Base-by-base conservation (phyloP, 2,113 vertebrate genomes). In the Calyptommatus sinebrachiatus region DNA sequence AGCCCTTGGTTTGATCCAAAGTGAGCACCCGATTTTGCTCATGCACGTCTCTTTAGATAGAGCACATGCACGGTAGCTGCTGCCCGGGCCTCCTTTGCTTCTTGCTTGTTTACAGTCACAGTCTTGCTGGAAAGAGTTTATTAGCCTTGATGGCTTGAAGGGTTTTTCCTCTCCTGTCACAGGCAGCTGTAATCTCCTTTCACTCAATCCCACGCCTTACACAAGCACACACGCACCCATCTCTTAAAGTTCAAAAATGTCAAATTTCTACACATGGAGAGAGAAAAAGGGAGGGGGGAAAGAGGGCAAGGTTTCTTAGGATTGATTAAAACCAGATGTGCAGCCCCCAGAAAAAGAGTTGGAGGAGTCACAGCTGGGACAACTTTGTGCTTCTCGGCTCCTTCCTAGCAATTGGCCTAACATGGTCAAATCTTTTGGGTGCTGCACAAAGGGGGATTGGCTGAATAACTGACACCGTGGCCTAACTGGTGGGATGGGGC, bases 321-420 rank as follows among this genome's bases (percentile, higher is more conserved):
- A 10, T 24, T 26, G 62, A 77, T 80, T 1, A 60, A 41, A 69
- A 62, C 35, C 78, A 84, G 83, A 77, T 63, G 83, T 63, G 71
- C 82, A 65, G 28, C 76, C 31, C 24, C 41, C 41, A 61, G 45
- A 7, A 57, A 77, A 9, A 61, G 46, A 18, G 4, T 63, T 29
- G 22, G 45, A 41, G 74, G 29, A 41, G 45, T 20, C 77, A 70
- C 82, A 83, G 82, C 77, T 79, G 82, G 82, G 41, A 41, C 21
- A 26, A 41, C 79, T 70, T 70, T 71, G 41, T 5, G 61, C 69
- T 53, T 67, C 24, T n/a, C 29, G n/a, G 69, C 6, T 72, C 80
- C 73, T 41, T 2, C n/a, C n/a, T 29, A 65, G 28, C 29, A 24
- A 22, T 24, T 28, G 68, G 45, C 62, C 69, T 46, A 26, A 18